A percentile compares a stretch with the other conserved stretches of the same genome.
phyloP scores from a whole-genome alignment of 2,888 invertebrate species.

The Polymixis lichenea region DNA sequence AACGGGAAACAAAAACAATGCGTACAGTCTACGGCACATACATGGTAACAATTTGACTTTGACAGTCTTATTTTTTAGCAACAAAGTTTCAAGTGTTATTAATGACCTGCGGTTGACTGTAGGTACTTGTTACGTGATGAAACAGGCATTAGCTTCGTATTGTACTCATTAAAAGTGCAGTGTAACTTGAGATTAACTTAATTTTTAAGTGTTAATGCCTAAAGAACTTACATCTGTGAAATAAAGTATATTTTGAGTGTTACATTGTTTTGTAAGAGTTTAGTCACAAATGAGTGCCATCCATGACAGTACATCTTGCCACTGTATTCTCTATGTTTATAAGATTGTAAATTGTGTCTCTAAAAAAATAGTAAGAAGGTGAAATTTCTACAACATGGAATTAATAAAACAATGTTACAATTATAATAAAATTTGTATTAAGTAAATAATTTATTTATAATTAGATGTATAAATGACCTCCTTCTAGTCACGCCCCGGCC shows the following conservation, averaged over 20 bases:
- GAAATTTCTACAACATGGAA: constrained; percentile 39
- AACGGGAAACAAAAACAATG: constrained; percentile 21
- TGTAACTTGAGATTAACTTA: constrained; percentile 55
- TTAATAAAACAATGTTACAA: constrained; percentile 67
- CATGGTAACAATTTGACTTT: constrained; percentile 4
- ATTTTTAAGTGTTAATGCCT: constrained; percentile 50
- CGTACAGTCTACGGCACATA: constrained; percentile 2
- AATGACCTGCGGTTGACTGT: constrained; percentile 7
- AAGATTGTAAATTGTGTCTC: constrained; percentile 42
- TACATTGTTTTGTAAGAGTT: constrained; percentile 59
- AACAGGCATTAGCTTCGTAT: constrained; percentile 49
- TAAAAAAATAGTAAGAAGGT: constrained; percentile 38
- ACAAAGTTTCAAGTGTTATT: neutral
- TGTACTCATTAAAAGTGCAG: constrained; percentile 34
- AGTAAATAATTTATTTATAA: constrained; percentile 73
- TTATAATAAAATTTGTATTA: constrained; percentile 69
- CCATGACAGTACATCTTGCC: constrained; percentile 67
- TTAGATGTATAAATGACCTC: constrained; percentile 68
- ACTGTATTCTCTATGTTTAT: constrained; percentile 51
- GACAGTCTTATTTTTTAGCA: neutral
- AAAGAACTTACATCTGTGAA: constrained; percentile 31
- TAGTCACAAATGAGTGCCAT: constrained; percentile 71
- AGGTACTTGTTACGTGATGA: constrained; percentile 1
- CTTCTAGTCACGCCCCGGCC: constrained; percentile 52
- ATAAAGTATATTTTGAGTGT: constrained; percentile 40